Base-by-base conservation (phyloP, 2,113 vertebrate genomes). In the Chaetodon auriga region DNA sequence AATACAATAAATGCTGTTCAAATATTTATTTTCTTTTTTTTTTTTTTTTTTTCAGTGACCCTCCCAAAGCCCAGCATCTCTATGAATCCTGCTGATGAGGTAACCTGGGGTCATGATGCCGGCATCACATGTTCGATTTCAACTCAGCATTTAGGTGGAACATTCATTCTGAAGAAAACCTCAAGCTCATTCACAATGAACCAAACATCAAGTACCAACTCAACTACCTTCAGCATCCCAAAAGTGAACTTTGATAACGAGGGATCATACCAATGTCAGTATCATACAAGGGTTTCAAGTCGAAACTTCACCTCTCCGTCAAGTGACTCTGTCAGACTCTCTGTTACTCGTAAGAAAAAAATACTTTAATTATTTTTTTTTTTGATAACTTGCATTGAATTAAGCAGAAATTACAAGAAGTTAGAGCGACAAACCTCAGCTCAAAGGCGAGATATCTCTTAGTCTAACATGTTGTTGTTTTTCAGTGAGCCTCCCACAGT, bases 191-290 rank as follows among this genome's bases (percentile, higher is more conserved):
- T 23, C 41, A 64, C 3, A 4, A 2, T 11, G 41, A 71, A 1
- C 0, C 2, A 81, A 35, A 25, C 1, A 2, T 53, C 62, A 43
- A 19, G 13, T 41, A 19, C 18, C 63, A 75, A 57, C 45, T 58
- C 46, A 19, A 30, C 57, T 2, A 45, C 58, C 2, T 88, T 84
- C 70, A 55, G 0, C 1, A 49, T 78, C 4, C 1, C 5, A 1
- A 4, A 48, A 19, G 77, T 74, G 12, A 11, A 43, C 66, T 49
- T 79, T 43, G 18, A 49, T 4, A 1, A 66, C 0, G 69, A 75
- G 1, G 86, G 86, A 51, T 30, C 0, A 0, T 87, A 89, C 58
- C 21, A n/a, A 55, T 88, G 83, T 76, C 38, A 53, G 38, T 72
- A 75, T 51, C 7, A 66, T 41, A 72, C 0, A 23, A 55, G 0